Conservation (phyloP, 1,140 invertebrate genomes). For the Mactra quadrangularis region DNA sequence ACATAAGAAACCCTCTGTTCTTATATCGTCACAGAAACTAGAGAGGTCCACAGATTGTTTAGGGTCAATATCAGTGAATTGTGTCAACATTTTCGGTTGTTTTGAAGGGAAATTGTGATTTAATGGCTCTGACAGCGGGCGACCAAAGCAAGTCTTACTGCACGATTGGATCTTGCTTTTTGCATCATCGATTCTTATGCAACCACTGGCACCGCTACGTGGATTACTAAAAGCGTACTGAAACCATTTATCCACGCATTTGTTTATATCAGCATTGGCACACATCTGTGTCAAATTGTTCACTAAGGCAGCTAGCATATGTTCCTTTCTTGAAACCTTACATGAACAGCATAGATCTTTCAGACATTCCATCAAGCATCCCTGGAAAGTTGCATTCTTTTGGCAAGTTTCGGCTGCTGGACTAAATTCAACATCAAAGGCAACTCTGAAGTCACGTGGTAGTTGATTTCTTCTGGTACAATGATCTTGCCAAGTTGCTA, state of each 20-base stretch:
- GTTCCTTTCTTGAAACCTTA: not conserved
- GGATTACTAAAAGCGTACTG: not conserved
- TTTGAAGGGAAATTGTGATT: not conserved
- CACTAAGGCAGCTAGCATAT: slow-evolving; percentile 1
- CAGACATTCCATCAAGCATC: not conserved
- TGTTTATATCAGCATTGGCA: not conserved
- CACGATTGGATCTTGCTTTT: not conserved
- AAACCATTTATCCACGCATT: not conserved
- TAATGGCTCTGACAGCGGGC: slow-evolving; percentile 9
- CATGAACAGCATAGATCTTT: slow-evolving; percentile 21
- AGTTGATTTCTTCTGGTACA: too few relatives aligned
- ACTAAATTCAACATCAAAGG: slow-evolving; percentile 81
- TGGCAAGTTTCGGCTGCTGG: too few relatives aligned
- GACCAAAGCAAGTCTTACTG: not conserved
- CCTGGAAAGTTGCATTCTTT: not conserved
- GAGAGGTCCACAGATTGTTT: not conserved
- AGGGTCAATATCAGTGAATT: not conserved
- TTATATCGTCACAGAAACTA: not conserved
- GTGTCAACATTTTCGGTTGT: not conserved
- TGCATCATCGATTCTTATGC: not conserved
- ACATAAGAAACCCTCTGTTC: not conserved
- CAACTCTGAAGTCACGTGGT: not conserved
- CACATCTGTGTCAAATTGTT: not conserved
- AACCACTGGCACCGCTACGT: not conserved
- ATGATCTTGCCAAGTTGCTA: not conserved